Conservation (phyloP, 2,797 vertebrate species). For the Argentina silus region DNA sequence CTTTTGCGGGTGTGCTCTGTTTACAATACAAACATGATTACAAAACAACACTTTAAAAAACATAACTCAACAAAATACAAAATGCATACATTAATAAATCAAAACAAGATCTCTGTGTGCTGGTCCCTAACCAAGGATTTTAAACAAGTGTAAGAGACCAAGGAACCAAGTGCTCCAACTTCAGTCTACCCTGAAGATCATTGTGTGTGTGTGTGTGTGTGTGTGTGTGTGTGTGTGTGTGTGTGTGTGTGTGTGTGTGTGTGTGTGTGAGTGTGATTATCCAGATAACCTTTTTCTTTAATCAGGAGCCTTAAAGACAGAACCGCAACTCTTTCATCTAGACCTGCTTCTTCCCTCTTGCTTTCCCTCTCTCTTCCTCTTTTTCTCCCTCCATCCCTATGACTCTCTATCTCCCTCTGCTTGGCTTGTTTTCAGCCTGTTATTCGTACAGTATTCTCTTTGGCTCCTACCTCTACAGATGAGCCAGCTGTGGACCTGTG, state of each 20-base stretch:
- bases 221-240: not conserved
- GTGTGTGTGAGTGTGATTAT: slow-evolving; percentile 24
- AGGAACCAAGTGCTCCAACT: no score
- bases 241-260: not conserved
- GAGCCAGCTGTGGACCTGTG: not conserved
- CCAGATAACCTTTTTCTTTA: not conserved
- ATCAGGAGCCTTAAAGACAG: not conserved
- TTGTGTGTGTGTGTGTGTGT: no score
- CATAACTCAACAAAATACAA: no score
- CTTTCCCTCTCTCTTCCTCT: slow-evolving; percentile 21
- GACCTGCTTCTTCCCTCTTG: slow-evolving; percentile 64
- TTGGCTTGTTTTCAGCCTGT: not conserved
- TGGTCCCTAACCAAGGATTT: no score
- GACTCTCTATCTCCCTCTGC: not conserved
- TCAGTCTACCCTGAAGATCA: no score
- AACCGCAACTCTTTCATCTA: slow-evolving; percentile 27
- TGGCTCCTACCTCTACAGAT: not conserved
- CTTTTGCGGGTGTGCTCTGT: no score
- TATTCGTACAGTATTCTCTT: slow-evolving; percentile 18
- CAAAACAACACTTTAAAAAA: no score
- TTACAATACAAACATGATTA: no score
- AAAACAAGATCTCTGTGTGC: no score
- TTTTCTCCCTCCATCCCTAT: not conserved
- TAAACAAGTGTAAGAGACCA: no score
- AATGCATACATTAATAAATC: no score